Percentiles rank a stretch among this genome's conserved stretches.
phyloP scores from a whole-genome alignment of 2,113 vertebrate species.

The Hemiprocne comata region DNA sequence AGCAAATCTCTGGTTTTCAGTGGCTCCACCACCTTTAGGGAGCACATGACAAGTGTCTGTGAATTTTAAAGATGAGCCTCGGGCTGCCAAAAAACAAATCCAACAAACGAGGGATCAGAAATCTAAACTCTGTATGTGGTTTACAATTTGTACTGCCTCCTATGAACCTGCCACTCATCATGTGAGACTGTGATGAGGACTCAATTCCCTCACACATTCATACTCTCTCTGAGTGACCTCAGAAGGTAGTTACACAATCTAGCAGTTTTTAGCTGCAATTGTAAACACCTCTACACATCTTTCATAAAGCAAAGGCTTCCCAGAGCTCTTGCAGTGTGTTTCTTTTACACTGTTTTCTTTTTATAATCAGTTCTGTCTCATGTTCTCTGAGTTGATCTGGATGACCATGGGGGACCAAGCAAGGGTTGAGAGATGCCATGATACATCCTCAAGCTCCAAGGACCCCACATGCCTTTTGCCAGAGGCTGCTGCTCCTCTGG shows the following conservation, averaged over 20 bases:
- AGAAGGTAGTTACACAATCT: neutral
- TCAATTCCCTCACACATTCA: neutral
- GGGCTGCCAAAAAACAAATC: neutral
- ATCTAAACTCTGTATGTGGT: neutral
- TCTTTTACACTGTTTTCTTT: neutral
- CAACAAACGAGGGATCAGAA: neutral
- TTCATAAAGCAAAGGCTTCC: neutral
- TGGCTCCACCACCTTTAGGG: neutral
- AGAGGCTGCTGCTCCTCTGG: neutral
- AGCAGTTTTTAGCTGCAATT: neutral
- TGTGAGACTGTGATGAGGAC: neutral
- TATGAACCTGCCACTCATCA: accelerated
- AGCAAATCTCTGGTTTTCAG: neutral
- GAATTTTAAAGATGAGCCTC: neutral
- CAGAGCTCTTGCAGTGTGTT: neutral
- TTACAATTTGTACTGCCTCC: accelerated
- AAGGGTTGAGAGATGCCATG: neutral
- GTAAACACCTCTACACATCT: neutral
- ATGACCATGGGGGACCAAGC: accelerated
- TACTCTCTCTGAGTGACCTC: neutral
- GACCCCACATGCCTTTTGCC: accelerated
- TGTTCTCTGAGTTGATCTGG: neutral
- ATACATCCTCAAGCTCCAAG: neutral
- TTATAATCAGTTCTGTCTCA: neutral
- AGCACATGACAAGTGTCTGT: accelerated